These are phyloP conservation scores for Aphidius colemani DNA, from an alignment of 2,888 invertebrate species.

Conservation along the genomic window DNA sequence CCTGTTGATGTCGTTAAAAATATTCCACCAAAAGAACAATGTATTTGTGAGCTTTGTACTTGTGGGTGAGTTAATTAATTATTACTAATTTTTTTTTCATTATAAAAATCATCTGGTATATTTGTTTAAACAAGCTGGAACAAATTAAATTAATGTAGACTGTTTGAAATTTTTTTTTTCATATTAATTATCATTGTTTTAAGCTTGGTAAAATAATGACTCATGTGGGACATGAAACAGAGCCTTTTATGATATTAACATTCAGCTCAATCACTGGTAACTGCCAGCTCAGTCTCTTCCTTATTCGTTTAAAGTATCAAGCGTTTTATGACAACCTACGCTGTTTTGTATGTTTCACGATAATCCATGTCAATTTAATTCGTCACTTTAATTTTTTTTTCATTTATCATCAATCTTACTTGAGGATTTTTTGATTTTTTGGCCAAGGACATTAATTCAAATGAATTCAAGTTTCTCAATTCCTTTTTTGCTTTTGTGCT, in stretches of 20 bases:
- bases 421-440: too few relatives aligned
- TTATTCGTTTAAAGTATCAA: constrained; percentile 30
- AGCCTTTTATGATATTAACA: constrained; percentile 49
- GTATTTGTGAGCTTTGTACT: constrained; percentile 88
- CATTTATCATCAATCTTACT: too few relatives aligned
- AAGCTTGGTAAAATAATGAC: constrained; percentile 17
- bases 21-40: constrained; percentile 72
- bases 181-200: too few relatives aligned
- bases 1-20: constrained; percentile 56
- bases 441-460: too few relatives aligned
- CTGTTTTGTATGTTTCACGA: constrained; percentile 8
- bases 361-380: background rate
- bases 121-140: background rate
- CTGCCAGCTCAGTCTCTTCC: constrained; percentile 25
- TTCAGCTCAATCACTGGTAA: constrained; percentile 28
- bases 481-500: too few relatives aligned
- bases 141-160: background rate
- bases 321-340: constrained; percentile 13
- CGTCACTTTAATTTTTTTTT: too few relatives aligned
- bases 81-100: background rate
- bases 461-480: too few relatives aligned
- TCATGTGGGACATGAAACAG: constrained; percentile 45
- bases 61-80: constrained; percentile 74
- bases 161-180: background rate
- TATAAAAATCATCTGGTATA: background rate